These are phyloP conservation scores for Pyralis farinalis DNA, from an alignment of 2,888 invertebrate species.

Conservation along the genomic window DNA sequence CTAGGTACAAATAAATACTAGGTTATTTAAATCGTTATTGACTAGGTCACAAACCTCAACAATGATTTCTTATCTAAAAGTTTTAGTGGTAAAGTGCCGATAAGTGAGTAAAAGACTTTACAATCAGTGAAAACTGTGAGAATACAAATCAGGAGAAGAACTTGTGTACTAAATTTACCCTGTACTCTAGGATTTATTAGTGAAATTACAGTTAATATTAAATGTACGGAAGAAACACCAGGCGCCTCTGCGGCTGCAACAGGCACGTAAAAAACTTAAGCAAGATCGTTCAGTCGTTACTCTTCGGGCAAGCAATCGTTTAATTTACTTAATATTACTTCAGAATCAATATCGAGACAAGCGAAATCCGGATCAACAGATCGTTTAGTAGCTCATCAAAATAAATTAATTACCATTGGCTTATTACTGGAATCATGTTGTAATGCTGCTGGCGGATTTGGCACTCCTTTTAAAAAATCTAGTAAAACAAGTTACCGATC, in stretches of 20 bases:
- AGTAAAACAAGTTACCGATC: conserved; percentile 69
- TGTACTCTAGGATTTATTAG: conserved; percentile 78
- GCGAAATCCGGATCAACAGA: conserved; percentile 25
- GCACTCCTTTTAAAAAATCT: conserved; percentile 68
- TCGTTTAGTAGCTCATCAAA: conserved; percentile 32
- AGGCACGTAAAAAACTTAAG: conserved; percentile 40
- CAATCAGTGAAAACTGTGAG: conserved; percentile 70
- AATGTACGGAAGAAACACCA: conserved; percentile 40
- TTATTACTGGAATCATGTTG: conserved; percentile 34
- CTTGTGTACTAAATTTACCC: conserved; percentile 77
- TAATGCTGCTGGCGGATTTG: conserved; percentile 50
- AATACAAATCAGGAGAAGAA: conserved; percentile 66
- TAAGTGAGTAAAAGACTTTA: conserved; percentile 68
- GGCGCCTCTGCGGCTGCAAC: conserved; percentile 26
- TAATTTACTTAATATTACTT: conserved; percentile 44
- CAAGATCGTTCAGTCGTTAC: conserved; percentile 61
- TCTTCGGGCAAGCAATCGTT: conserved; percentile 64
- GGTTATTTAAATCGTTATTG: conserved; percentile 53
- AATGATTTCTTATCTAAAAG: conserved; percentile 64
- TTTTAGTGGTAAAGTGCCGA: conserved; percentile 64
- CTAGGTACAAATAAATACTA: conserved; percentile 56
- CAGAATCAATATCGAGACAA: conserved; percentile 32
- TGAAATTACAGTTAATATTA: conserved; percentile 59
- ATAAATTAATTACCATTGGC: conserved; percentile 34
- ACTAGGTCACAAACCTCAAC: conserved; percentile 69